phyloP scores from a whole-genome alignment of 2,797 vertebrate species.

The Carduelis carduelis region DNA sequence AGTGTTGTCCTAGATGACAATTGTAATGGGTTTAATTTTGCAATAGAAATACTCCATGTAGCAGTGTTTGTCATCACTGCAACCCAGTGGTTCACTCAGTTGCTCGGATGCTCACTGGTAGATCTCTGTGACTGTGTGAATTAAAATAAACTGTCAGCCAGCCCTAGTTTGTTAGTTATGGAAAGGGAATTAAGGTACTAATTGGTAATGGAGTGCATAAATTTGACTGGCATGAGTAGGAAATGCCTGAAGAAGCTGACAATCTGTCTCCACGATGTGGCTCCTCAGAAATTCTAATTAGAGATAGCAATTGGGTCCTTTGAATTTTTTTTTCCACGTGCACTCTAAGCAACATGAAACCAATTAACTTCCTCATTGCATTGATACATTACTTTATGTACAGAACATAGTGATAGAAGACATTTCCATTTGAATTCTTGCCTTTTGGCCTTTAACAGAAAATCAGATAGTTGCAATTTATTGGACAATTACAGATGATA shows the following conservation, averaged over 20 bases:
- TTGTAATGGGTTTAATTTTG: background rate
- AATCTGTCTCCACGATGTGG: background rate
- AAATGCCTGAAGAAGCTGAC: background rate
- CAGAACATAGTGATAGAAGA: slow-evolving; percentile 3
- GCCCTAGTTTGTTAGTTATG: background rate
- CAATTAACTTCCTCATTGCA: slow-evolving; percentile 61
- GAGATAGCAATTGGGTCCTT: slow-evolving; percentile 29
- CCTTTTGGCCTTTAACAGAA: slow-evolving; percentile 64
- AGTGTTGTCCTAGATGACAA: background rate
- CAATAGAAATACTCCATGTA: background rate
- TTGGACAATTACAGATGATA: slow-evolving; percentile 35
- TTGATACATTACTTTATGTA: background rate
- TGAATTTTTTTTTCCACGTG: background rate
- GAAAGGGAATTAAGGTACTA: background rate
- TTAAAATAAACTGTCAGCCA: background rate
- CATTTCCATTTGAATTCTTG: slow-evolving; percentile 32
- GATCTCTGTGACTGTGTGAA: background rate
- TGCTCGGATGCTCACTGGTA: background rate
- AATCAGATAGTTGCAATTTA: slow-evolving; percentile 50
- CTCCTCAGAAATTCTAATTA: slow-evolving; percentile 59
- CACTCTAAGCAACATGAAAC: slow-evolving; percentile 44
- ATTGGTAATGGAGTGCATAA: background rate
- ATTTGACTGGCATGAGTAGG: background rate
- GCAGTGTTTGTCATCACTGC: background rate
- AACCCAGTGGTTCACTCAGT: background rate